phyloP scores from a whole-genome alignment of 2,797 vertebrate genomes.

The Aldrovandia affinis region DNA sequence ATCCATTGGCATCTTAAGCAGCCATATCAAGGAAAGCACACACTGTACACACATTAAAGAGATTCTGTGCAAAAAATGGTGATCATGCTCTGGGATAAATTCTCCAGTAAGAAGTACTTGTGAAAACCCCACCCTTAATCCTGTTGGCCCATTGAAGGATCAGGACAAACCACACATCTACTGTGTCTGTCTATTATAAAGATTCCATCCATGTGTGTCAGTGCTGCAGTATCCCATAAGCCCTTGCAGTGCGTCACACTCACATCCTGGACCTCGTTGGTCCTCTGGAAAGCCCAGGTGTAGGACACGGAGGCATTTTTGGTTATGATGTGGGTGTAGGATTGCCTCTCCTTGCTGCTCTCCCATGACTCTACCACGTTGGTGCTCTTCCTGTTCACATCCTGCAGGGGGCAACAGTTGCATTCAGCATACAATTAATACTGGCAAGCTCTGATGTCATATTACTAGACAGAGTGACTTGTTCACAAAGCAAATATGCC shows the following conservation, averaged over 20 bases:
- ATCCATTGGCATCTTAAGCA: neutral
- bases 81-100: neutral
- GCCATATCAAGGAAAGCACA: neutral
- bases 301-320: slow-evolving; percentile 92
- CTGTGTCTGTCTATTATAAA: neutral
- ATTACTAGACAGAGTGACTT: neutral
- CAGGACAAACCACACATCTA: neutral
- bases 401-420: slow-evolving; percentile 66
- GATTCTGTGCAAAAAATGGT: neutral
- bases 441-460: neutral
- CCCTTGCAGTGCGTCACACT: slow-evolving; percentile 57
- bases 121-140: neutral
- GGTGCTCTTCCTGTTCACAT: slow-evolving; percentile 91
- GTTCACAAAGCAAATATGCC: neutral
- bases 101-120: neutral
- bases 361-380: slow-evolving; percentile 95
- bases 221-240: neutral
- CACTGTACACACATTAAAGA: neutral
- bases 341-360: slow-evolving; percentile 85
- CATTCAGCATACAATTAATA: neutral
- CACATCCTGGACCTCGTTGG: slow-evolving; percentile 88
- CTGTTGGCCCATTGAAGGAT: neutral
- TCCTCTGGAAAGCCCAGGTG: slow-evolving; percentile 98
- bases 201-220: neutral
- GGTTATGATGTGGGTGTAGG: slow-evolving; percentile 87